Evolutionary conservation across 2,113 vertebrate genomes (phyloP), one percentile per base, ranked within the genome.

Genomic region (Psophia crepitans): DNA sequence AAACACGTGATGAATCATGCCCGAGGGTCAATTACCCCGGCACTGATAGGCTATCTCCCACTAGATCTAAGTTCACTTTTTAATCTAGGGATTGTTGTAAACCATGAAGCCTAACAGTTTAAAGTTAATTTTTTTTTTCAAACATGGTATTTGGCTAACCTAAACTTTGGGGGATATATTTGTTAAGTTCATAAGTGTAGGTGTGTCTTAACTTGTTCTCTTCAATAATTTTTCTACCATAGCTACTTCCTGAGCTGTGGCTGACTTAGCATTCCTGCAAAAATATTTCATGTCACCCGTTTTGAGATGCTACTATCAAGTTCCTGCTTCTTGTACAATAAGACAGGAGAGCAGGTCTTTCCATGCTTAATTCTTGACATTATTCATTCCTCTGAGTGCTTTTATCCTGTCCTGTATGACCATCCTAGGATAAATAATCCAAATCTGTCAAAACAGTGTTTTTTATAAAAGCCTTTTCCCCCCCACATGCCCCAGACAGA

Each of bases 131-230:
- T 51, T 26, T 26, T 51, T 28, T 22, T 19, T 4, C 6, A 20
- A 53, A 73, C 84, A n/a, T 4, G 22, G 8, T 44, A 37, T 78
- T 84, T 75, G 39, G 27, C 48, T 79, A 53, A 17, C 56, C 35
- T 7, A 37, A 58, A n/a, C 15, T 35, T 48, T 6, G 23, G 6
- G 28, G 35, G 11, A 51, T 75, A 8, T 35, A 35, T 64, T 48
- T 87, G 6, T 60, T 54, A 12, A 5, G 24, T 46, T 88, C 0
- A 0, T 30, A 46, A 43, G 7, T 14, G 8, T 28, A 57, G 12
- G 33, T 74, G 12, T n/a, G 5, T 75, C 69, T 66, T 48, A 83
- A 33, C 7, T 35, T 80, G 58, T 60, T 53, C 14, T 28, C 22
- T 19, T 85, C 46, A 66, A 1, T 84, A 48, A 4, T 6, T 51